A percentile compares a stretch with the other conserved stretches of the same genome.
These are phyloP conservation scores for Pavo muticus DNA, from an alignment of 2,113 vertebrate species.

Conservation along the genomic window DNA sequence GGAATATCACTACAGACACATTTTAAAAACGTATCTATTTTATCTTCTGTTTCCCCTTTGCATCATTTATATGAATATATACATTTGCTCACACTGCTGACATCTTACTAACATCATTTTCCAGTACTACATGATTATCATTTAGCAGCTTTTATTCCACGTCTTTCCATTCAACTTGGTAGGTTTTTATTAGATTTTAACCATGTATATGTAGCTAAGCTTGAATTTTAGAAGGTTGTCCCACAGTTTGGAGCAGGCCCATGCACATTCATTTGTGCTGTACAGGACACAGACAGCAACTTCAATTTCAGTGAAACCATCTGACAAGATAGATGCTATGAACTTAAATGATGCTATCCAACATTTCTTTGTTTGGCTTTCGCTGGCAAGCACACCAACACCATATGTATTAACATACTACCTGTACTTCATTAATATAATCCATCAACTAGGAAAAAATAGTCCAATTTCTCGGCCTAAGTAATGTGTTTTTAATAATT, in stretches of 20 bases:
- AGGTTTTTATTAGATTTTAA: neutral
- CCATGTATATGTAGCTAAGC: neutral
- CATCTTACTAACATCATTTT: neutral
- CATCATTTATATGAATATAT: neutral
- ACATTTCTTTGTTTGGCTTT: neutral
- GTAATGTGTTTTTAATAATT: neutral
- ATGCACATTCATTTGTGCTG: neutral
- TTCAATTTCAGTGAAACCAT: neutral
- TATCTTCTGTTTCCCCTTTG: neutral
- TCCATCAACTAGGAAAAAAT: neutral
- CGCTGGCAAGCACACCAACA: neutral
- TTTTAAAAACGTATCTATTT: neutral
- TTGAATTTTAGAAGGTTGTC: neutral
- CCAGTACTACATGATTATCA: neutral
- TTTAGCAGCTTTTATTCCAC: neutral
- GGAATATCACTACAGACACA: neutral
- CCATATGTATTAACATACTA: neutral
- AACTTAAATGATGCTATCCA: neutral
- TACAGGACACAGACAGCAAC: neutral
- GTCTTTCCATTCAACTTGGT: neutral
- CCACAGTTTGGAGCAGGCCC: neutral
- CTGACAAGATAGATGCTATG: neutral
- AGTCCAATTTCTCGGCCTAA: neutral
- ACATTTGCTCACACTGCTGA: neutral
- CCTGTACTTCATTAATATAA: neutral